A percentile compares a stretch with the other conserved stretches of the same genome.
Conservation (phyloP, 2,888 invertebrate genomes). For the Pimpla rufipes region DNA sequence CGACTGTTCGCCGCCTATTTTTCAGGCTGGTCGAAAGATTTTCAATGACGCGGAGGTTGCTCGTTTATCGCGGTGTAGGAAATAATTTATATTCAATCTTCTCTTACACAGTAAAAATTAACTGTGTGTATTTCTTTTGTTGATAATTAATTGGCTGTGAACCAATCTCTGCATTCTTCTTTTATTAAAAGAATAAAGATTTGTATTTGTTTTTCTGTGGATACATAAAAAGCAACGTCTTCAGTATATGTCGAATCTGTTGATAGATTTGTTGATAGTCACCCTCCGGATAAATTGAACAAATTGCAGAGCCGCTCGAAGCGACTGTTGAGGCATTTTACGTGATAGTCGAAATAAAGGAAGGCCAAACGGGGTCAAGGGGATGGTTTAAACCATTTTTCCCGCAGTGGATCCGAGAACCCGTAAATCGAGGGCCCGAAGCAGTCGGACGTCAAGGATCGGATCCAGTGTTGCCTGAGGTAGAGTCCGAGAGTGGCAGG, state of each 20-base stretch:
- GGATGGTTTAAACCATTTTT: constrained; percentile 36
- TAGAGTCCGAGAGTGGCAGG: constrained; percentile 44
- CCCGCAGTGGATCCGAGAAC: constrained; percentile 23
- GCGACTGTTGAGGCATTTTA: not conserved
- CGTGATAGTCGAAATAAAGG: not conserved
- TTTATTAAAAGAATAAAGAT: no score
- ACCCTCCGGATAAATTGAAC: not conserved
- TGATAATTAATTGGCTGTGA: no score
- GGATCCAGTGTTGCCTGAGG: constrained; percentile 3
- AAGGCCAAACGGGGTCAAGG: not conserved
- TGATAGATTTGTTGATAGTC: not conserved
- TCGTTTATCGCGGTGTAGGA: no score
- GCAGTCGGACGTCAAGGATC: constrained; percentile 54
- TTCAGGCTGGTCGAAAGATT: constrained; percentile 24
- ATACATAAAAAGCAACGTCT: not conserved
- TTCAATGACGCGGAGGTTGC: constrained; percentile 11
- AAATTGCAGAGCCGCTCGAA: constrained; percentile 1
- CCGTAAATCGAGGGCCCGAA: constrained; percentile 37
- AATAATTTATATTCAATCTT: no score
- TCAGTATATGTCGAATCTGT: not conserved
- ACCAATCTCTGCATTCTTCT: no score
- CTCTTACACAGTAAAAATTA: no score
- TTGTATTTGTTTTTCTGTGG: no score
- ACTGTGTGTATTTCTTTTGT: no score
- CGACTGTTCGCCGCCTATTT: constrained; percentile 26